phyloP scores from a whole-genome alignment of 2,888 invertebrate genomes.

The Deilephila porcellus region DNA sequence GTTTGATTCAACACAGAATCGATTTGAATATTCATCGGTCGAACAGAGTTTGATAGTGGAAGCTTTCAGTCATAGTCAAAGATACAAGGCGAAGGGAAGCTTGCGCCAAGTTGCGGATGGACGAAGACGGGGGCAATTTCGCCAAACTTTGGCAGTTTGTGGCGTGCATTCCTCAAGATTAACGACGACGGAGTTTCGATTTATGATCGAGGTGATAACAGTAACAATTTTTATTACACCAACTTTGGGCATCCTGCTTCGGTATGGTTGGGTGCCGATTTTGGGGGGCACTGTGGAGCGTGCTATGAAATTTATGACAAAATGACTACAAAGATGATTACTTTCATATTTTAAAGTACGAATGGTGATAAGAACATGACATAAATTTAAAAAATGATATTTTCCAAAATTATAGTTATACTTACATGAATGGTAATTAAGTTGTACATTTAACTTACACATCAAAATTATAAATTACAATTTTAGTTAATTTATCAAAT shows the following conservation, averaged over 20 bases:
- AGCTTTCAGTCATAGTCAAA: conserved; percentile 50
- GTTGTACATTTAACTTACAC: too few relatives aligned
- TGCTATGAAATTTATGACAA: neutral
- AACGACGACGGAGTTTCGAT: conserved; percentile 42
- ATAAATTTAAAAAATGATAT: too few relatives aligned
- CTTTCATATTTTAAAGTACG: too few relatives aligned
- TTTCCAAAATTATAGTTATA: too few relatives aligned
- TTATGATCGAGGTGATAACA: conserved; percentile 31
- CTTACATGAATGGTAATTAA: too few relatives aligned
- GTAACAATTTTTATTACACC: conserved; percentile 23
- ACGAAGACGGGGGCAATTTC: conserved; percentile 52
- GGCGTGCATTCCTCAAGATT: conserved; percentile 49
- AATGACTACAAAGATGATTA: neutral
- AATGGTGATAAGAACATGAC: too few relatives aligned
- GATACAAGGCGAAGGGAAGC: conserved; percentile 42
- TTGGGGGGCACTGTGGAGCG: neutral
- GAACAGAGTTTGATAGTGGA: conserved; percentile 48
- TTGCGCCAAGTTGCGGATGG: conserved; percentile 44
- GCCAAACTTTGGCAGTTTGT: conserved; percentile 48
- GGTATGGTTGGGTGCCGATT: neutral
- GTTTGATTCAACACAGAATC: conserved; percentile 19
- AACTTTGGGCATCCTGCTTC: conserved; percentile 13
- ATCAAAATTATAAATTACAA: too few relatives aligned
- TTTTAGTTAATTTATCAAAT: too few relatives aligned
- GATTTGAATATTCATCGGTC: conserved; percentile 58